phyloP scores from a whole-genome alignment of 2,797 vertebrate genomes.

The Crenichthys baileyi region DNA sequence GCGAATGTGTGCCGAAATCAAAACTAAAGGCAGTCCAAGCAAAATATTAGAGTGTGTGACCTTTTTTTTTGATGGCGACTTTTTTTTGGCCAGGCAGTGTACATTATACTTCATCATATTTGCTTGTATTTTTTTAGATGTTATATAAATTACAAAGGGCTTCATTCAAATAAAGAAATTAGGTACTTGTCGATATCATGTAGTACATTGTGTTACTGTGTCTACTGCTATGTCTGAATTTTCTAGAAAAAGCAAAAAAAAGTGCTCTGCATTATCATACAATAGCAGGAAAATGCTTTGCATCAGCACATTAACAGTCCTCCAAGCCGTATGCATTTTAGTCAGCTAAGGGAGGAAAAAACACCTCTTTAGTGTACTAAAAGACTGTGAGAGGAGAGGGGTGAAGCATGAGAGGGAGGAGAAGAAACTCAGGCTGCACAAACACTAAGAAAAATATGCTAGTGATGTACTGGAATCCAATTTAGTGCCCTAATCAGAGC shows the following conservation, averaged over 20 bases:
- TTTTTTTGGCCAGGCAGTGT: no score
- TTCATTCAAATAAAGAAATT: neutral
- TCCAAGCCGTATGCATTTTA: neutral
- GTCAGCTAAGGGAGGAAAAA: conserved; percentile 11
- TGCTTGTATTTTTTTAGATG: no score
- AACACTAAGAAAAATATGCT: conserved; percentile 59
- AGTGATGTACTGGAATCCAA: conserved; percentile 61
- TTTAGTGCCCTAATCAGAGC: conserved; percentile 66
- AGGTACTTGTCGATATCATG: neutral
- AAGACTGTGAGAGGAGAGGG: conserved; percentile 43
- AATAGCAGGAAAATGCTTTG: conserved; percentile 31
- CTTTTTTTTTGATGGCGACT: no score
- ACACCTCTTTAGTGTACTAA: conserved; percentile 38
- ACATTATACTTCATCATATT: no score
- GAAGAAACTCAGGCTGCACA: conserved; percentile 12
- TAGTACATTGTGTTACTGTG: conserved; percentile 1
- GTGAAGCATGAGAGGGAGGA: conserved; percentile 9
- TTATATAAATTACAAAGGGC: neutral
- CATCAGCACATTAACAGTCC: conserved; percentile 49
- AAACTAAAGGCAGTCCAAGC: no score
- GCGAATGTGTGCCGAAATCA: no score
- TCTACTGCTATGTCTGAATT: neutral
- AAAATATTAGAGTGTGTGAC: no score
- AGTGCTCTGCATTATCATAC: conserved; percentile 21
- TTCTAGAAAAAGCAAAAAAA: conserved; percentile 5